Conservation (phyloP, 2,113 vertebrate genomes). For the Myiagra hebetior region DNA sequence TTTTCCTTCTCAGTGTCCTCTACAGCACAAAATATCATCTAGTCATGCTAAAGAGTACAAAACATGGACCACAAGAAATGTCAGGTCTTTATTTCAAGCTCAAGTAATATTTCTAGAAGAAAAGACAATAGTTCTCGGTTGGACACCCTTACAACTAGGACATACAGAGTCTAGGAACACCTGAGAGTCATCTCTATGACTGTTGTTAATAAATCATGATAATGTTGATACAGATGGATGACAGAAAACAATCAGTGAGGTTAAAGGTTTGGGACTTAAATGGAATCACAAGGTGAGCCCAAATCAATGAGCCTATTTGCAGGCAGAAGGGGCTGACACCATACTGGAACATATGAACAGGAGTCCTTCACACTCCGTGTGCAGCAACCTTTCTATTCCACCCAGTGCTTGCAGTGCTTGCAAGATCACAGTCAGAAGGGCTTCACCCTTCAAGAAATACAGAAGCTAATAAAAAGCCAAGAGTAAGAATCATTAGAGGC, state of each 20-base stretch:
- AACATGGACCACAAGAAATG: background rate
- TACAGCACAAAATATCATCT: background rate
- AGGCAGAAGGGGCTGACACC: background rate
- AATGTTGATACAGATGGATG: accelerated
- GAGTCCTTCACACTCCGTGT: background rate
- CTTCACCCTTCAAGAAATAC: background rate
- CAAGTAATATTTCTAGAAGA: background rate
- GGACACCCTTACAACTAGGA: background rate
- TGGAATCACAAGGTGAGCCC: background rate
- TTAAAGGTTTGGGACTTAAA: background rate
- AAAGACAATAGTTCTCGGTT: background rate
- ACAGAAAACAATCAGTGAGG: background rate
- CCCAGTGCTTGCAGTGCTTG: background rate
- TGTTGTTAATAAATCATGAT: background rate
- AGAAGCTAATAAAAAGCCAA: background rate
- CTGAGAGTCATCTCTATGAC: background rate
- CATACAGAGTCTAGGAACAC: background rate
- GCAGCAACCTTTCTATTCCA: background rate
- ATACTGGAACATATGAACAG: background rate
- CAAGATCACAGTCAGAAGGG: background rate
- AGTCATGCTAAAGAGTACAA: background rate
- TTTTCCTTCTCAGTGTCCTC: background rate
- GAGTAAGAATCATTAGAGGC: background rate
- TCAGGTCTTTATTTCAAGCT: background rate
- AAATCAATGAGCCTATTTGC: background rate